Conservation (phyloP, 2,888 invertebrate species). For the Protophormia terraenovae region DNA sequence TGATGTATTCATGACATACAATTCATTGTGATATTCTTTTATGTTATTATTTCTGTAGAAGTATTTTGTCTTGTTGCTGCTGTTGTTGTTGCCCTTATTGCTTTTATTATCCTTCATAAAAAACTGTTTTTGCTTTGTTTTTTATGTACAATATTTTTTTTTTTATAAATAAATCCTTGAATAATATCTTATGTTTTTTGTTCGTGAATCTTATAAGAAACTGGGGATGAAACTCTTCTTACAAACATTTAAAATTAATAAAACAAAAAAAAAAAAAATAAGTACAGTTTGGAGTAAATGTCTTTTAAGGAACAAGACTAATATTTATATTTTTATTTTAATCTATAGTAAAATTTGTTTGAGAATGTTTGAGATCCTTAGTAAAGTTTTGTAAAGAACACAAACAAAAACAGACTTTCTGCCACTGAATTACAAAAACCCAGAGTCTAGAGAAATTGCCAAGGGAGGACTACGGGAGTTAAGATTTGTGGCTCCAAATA, state of each 20-base stretch:
- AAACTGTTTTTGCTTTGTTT: slow-evolving; percentile 4
- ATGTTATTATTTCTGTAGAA: neutral
- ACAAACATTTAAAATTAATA: neutral
- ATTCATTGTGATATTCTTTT: neutral
- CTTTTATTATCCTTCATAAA: slow-evolving; percentile 43
- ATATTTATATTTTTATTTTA: no score
- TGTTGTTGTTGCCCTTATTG: neutral
- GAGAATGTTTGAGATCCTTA: no score
- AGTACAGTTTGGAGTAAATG: slow-evolving; percentile 1
- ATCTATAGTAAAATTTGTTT: no score
- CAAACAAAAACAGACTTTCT: no score
- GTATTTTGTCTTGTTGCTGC: slow-evolving; percentile 8
- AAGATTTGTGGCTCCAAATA: no score
- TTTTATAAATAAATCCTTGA: slow-evolving; percentile 24
- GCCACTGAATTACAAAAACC: no score
- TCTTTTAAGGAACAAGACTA: neutral
- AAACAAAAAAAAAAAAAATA: neutral
- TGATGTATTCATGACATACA: neutral
- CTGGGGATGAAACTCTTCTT: slow-evolving; percentile 18
- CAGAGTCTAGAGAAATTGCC: no score
- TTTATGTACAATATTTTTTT: slow-evolving; percentile 29
- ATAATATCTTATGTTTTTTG: neutral
- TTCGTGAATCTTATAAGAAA: slow-evolving; percentile 48
- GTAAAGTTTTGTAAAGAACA: no score
- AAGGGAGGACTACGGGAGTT: no score